Evolutionary conservation across 1,140 invertebrate species (phyloP), one percentile per base, ranked within the genome.

Genomic region (Idris sp.): DNA sequence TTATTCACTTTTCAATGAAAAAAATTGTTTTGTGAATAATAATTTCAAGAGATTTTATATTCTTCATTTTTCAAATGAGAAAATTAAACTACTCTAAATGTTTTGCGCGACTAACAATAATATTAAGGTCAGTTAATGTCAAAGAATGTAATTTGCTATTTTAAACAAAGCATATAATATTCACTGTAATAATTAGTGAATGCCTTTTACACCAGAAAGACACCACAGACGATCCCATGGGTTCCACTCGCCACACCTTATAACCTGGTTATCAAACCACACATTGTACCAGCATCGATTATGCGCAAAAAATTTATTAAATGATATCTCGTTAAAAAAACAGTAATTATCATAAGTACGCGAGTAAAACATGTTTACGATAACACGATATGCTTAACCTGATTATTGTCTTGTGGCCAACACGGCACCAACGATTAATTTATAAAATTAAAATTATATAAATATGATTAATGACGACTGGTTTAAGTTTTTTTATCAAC

Each of bases 211-310:
- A 68, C 38, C 30, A 44, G 35, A 8, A 62, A 46, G 49, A 68
- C 56, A 68, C 41, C 54, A 65, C 46, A 48, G 71, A 54, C 71
- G 54, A 74, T 74, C 71, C 71, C 71, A 74, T 67, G 71, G 71
- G 71, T 74, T 74, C 56, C 36, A 15, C 18, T 46, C 28, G 62
- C 71, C 71, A 74, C 71, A 62, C 71, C 71, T 74, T 54, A 65
- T 74, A 74, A 74, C 71, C 71, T 74, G 71, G 46, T 65, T 74
- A 74, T 40, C 36, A 54, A 74, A 54, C 33, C 6, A 33, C 49
- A 46, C 65, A 40, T 46, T 44, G 44, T 46, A 22, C 28, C 44
- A 40, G 41, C 54, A 74, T 74, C 46, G 61, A 73, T 73, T 58
- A 53, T 31, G 30, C 38, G 58, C 28, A 10, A 58, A 58, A 65